Evolutionary conservation across 2,797 vertebrate genomes (phyloP).

Genomic region (Lepilemur ruficaudatus): DNA sequence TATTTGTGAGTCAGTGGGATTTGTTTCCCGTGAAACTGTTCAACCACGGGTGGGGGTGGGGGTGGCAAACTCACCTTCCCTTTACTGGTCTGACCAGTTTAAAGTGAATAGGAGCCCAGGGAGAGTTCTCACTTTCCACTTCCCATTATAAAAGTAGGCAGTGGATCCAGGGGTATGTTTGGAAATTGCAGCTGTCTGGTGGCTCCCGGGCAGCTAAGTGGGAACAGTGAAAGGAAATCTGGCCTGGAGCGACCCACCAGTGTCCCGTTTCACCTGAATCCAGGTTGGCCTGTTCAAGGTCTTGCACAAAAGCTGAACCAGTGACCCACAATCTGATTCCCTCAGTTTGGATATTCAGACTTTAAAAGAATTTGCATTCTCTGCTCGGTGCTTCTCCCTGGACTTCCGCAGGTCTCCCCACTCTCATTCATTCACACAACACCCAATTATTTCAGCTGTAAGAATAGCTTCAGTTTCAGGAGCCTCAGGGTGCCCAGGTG

Average conservation of each 20-base stretch:
- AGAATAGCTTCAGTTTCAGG: conserved; percentile 22
- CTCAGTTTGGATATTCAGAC: conserved; percentile 37
- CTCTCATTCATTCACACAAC: conserved; percentile 10
- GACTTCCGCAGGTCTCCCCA: background rate
- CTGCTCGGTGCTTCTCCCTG: background rate
- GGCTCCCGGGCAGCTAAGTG: background rate
- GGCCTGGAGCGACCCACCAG: background rate
- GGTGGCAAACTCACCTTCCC: background rate
- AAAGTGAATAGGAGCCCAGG: conserved; percentile 46
- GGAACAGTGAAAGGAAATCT: conserved; percentile 27
- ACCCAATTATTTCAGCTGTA: background rate
- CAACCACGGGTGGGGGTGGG: background rate
- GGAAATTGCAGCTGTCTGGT: conserved; percentile 26
- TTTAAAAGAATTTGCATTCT: conserved; percentile 46
- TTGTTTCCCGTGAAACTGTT: conserved; percentile 44
- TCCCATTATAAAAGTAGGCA: conserved; percentile 19
- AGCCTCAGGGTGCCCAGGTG: background rate
- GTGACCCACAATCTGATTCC: conserved; percentile 42
- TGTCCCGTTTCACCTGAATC: conserved; percentile 54
- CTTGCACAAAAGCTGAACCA: conserved; percentile 49
- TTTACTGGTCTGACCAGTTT: conserved; percentile 17
- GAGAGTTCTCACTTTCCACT: conserved; percentile 67
- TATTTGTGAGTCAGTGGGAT: conserved; percentile 11
- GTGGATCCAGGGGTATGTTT: conserved; percentile 28
- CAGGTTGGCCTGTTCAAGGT: conserved; percentile 3